Base-by-base conservation (phyloP, 2,797 vertebrate species). In the Sebastes steindachneri region DNA sequence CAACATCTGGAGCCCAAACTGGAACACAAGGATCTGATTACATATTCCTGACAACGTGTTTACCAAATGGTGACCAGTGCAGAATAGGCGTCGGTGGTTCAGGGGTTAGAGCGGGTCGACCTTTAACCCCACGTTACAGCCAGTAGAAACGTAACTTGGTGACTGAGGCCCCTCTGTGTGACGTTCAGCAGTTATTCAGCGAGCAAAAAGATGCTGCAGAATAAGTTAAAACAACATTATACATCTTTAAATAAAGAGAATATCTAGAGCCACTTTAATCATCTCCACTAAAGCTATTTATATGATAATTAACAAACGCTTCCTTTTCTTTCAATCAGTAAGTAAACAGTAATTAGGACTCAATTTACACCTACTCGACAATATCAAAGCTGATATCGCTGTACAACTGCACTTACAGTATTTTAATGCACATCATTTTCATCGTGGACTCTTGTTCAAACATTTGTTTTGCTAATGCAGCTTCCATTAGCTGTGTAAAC, bases 1-100 rank as follows among this genome's bases (percentile, higher is more conserved):
- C 73, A 75, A 75, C 91, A 86, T 86, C 87, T 88, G 87, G 82
- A 79, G 70, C 23, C 17, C 2, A 68, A 79, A 66, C 64, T 35
- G 17, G 73, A 81, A 77, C 72, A 33, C 68, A 15, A 71, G 35
- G 21, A n/a, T 53, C 68, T 62, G 65, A 79, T 83, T 73, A 73
- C 73, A 75, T 26, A 5, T 26, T 54, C 81, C 62, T 14, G 37
- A 79, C 71, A n/a, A 73, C 54, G 68, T 58, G 45, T 29, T 48
- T 35, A 57, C 59, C 69, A 68, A 41, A 75, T 19, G 41, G 41
- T 45, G 41, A 45, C 41, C 15, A 17, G 15, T 17, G 41, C 41
- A 45, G 41, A 45, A 45, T 17, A 7, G 15, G 15, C 15, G 1
- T 1, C 41, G 1, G 41, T 17, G 15, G 41, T 3, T 45, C 15